These are phyloP conservation scores for Drosophila varians DNA, from an alignment of 1,140 invertebrate genomes.

Conservation along the genomic window DNA sequence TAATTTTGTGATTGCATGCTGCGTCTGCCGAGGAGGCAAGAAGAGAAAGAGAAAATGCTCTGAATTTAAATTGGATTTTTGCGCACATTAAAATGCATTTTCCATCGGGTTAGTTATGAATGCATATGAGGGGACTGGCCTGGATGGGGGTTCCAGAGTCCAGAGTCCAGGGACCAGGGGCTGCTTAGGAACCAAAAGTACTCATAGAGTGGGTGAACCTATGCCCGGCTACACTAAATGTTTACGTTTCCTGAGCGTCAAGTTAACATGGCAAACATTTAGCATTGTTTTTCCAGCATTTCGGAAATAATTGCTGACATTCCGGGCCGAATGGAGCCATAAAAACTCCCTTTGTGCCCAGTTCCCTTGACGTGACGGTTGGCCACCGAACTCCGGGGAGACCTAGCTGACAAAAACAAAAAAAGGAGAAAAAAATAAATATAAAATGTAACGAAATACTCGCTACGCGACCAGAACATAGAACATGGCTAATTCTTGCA, in stretches of 20 bases:
- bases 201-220: constrained; percentile 22
- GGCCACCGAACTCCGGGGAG: constrained; percentile 44
- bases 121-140: constrained; percentile 64
- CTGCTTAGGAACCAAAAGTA: no score
- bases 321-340: constrained; percentile 56
- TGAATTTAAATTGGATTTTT: constrained; percentile 83
- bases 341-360: constrained; percentile 44
- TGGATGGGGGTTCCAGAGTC: no score
- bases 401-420: background rate
- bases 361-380: constrained; percentile 68
- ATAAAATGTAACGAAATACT: constrained; percentile 70
- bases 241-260: constrained; percentile 78
- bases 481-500: constrained; percentile 83
- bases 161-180: no score
- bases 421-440: constrained; percentile 60
- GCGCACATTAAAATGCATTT: constrained; percentile 80
- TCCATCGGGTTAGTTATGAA: constrained; percentile 77
- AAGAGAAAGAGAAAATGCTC: constrained; percentile 53
- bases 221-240: constrained; percentile 66
- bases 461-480: constrained; percentile 69
- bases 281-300: constrained; percentile 67
- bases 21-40: constrained; percentile 27
- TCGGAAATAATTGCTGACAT: constrained; percentile 73
- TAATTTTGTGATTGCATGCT: constrained; percentile 81
- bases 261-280: constrained; percentile 69